Percentiles rank a stretch among this genome's conserved stretches.
These are phyloP conservation scores for Bufotes viridis DNA, from an alignment of 2,797 vertebrate species.

Conservation along the genomic window DNA sequence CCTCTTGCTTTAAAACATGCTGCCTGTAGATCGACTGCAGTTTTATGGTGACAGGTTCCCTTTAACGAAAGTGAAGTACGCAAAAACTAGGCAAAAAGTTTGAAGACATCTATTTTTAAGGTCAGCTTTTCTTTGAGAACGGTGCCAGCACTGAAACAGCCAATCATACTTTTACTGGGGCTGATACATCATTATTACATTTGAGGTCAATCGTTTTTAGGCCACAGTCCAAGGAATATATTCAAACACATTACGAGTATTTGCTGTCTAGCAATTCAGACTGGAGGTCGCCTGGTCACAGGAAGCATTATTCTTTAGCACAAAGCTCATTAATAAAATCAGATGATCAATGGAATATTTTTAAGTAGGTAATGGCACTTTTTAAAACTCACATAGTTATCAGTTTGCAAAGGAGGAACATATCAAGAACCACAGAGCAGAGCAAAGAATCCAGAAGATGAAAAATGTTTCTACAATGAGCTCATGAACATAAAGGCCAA, in stretches of 20 bases:
- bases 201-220: slow-evolving; percentile 60
- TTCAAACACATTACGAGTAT: slow-evolving; percentile 60
- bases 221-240: slow-evolving; percentile 55
- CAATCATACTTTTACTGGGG: slow-evolving; percentile 37
- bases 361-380: slow-evolving; percentile 26
- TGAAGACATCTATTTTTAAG: background rate
- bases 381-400: slow-evolving; percentile 17
- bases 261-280: slow-evolving; percentile 60
- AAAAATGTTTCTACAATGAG: background rate
- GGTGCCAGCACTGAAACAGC: slow-evolving; percentile 18
- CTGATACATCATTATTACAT: slow-evolving; percentile 63
- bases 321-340: slow-evolving; percentile 61
- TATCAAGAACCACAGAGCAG: background rate
- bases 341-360: slow-evolving; percentile 61
- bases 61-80: background rate
- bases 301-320: slow-evolving; percentile 57
- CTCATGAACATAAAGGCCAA: background rate
- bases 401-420: background rate
- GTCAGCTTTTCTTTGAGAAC: background rate
- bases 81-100: background rate
- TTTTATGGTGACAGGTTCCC: no score
- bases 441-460: background rate
- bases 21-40: no score
- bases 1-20: no score
- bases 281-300: slow-evolving; percentile 60